Percentiles rank a stretch among this genome's conserved stretches.
phyloP scores from a whole-genome alignment of 2,888 invertebrate species.

The Apamea anceps region DNA sequence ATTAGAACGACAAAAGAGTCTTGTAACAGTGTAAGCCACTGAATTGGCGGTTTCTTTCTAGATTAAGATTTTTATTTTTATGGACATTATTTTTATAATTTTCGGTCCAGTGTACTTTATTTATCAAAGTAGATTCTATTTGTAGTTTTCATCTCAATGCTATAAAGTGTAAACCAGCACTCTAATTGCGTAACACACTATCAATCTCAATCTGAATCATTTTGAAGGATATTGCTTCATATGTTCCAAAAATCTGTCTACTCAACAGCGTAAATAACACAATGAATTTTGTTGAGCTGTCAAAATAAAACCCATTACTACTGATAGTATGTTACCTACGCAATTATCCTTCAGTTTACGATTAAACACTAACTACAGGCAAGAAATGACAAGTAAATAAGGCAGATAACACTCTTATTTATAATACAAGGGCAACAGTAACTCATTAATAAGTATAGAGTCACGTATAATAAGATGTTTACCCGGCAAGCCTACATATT shows the following conservation, averaged over 20 bases:
- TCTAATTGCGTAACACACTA: no score
- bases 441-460: conserved; percentile 7
- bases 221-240: no score
- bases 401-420: neutral
- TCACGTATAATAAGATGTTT: conserved; percentile 31
- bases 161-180: no score
- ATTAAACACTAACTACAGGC: neutral
- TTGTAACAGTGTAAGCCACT: neutral
- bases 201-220: no score
- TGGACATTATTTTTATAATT: neutral
- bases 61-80: neutral
- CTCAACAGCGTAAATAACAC: no score
- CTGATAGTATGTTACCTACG: no score
- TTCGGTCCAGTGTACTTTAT: neutral
- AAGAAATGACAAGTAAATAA: neutral
- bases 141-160: no score
- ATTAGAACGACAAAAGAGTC: neutral
- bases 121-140: no score
- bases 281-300: no score
- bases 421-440: neutral
- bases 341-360: neutral
- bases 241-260: no score
- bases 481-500: neutral
- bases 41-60: neutral
- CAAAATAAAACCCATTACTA: no score